Conservation (phyloP, 2,113 vertebrate genomes). For the Elephantulus edwardii region DNA sequence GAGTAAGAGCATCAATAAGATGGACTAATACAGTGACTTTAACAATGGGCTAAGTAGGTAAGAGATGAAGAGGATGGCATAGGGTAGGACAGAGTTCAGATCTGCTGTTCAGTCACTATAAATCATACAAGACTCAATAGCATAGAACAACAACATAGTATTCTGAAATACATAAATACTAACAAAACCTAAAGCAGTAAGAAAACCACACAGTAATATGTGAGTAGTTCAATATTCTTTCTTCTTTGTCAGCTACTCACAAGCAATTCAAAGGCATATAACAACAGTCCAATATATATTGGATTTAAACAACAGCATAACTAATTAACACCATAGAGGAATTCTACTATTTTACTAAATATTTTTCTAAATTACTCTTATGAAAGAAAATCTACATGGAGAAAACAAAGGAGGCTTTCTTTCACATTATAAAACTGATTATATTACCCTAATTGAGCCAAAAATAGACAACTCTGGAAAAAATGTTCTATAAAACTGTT, state of each 20-base stretch:
- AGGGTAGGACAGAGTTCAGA: too few species aligned
- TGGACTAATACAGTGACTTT: too few species aligned
- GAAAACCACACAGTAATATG: not conserved
- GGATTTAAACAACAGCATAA: not conserved
- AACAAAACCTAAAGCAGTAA: not conserved
- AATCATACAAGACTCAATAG: too few species aligned
- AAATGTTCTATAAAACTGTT: constrained; percentile 52
- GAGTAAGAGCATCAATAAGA: too few species aligned
- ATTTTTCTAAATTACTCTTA: constrained; percentile 13
- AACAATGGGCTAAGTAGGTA: too few species aligned
- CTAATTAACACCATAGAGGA: not conserved
- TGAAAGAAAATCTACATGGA: constrained; percentile 18
- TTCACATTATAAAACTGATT: constrained; percentile 3
- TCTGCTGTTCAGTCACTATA: too few species aligned
- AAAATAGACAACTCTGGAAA: constrained; percentile 30
- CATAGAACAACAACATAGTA: not conserved
- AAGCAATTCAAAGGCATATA: too few species aligned
- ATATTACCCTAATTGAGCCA: not conserved
- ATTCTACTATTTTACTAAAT: constrained; percentile 18
- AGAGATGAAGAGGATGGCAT: too few species aligned
- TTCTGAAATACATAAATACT: not conserved
- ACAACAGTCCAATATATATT: too few species aligned
- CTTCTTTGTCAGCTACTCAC: too few species aligned
- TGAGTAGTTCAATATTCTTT: not conserved
- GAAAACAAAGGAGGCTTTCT: not conserved